Conservation (phyloP, 2,113 vertebrate genomes). For the Cyanocitta stelleri region DNA sequence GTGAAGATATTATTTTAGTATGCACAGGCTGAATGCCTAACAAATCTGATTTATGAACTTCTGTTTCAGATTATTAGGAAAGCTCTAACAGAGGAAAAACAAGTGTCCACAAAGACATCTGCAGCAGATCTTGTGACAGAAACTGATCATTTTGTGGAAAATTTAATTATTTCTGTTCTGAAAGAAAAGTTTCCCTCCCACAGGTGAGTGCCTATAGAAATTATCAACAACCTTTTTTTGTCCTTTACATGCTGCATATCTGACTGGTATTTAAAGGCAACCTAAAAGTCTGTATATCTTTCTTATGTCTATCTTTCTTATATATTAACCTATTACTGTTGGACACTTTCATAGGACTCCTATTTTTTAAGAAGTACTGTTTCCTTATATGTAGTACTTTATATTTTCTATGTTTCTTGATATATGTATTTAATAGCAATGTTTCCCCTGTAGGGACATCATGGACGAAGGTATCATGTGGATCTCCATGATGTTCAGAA, state of each 20-base stretch:
- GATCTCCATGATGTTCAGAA: not conserved
- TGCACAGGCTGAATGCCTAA: not conserved
- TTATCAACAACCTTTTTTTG: not conserved
- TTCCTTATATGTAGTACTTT: not conserved
- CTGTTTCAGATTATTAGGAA: conserved; percentile 79
- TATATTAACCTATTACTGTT: not conserved
- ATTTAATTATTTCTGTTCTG: conserved; percentile 82
- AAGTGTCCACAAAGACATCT: conserved; percentile 83
- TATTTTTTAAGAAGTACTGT: not conserved
- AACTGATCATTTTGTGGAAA: conserved; percentile 84
- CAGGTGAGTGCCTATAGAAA: conserved; percentile 66
- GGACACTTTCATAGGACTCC: not conserved
- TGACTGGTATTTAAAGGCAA: not conserved
- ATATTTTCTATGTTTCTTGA: not conserved
- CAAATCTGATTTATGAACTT: not conserved
- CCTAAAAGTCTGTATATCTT: not conserved
- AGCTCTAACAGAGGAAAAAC: conserved; percentile 82
- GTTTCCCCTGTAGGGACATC: not conserved
- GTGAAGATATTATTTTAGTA: not conserved
- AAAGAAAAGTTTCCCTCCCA: conserved; percentile 82
- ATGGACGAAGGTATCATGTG: not conserved
- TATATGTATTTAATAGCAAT: not conserved
- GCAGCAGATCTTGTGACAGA: conserved; percentile 86
- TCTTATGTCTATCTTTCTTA: not conserved
- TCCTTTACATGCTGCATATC: not conserved